Base-by-base conservation (phyloP, 2,888 invertebrate genomes). In the Ophion slaviceki region DNA sequence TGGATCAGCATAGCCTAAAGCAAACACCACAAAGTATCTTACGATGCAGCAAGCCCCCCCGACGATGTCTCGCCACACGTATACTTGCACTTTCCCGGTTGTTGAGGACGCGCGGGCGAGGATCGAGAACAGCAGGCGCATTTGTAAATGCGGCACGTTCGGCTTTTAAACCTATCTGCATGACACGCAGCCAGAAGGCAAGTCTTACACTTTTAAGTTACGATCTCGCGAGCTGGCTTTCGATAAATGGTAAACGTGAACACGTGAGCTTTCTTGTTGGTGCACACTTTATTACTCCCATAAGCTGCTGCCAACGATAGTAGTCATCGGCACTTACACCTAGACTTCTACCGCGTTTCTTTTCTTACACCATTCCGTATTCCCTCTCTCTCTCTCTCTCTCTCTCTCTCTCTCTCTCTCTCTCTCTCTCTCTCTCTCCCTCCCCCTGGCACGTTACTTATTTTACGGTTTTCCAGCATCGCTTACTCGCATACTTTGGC, bases 221-320 rank as follows among this genome's bases (percentile, higher is more conserved):
- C 93, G 93, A 93, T 93, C 92, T 92, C 91, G 91, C 91, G 92
- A 84, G 82, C 90, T 89, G 90, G 90, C 90, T 93, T 93, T 93
- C 93, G 93, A 93, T 93, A 93, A 94, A 93, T 93, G 93, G 92
- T 93, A 92, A 93, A 93, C 92, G 92, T 89, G 91, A 93, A 93
- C 93, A 93, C 92, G 93, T 93, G 93, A 93, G 93, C 92, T 93
- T 93, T 92, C 93, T 93, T 92, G 92, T 93, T 91, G 90, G 79
- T 89, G 87, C 86, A 89, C 90, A 92, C 90, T 93, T 93, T 93
- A 93, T 93, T 92, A 92, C 91, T 57, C 90, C 88, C 82, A 84
- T 85, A 89, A 88, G 86, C 67, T 86, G 82, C 71, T 81, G 82
- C 81, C 75, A 79, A 80, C 82, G 80, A 71, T 67, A 24, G 85